Conservation (phyloP, 1,140 invertebrate species). For the Hestina assimilis region DNA sequence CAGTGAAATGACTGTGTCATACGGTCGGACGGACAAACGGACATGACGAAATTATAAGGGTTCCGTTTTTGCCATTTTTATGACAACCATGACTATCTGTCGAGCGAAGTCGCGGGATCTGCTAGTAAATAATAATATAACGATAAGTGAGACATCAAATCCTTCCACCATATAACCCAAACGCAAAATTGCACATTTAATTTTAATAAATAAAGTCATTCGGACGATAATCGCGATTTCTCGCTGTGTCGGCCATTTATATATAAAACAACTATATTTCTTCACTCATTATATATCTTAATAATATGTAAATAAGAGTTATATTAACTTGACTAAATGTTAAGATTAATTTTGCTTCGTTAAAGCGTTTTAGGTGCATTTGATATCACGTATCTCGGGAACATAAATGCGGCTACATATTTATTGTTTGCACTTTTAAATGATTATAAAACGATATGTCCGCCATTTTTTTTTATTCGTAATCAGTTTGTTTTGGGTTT, state of each 20-base stretch:
- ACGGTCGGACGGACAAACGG: too few species aligned
- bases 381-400: constrained; percentile 31
- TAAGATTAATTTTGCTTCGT: constrained; percentile 1
- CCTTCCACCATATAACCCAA: constrained; percentile 30
- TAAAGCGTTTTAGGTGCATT: constrained; percentile 22
- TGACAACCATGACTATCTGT: too few species aligned
- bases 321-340: background rate
- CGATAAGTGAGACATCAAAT: constrained; percentile 14
- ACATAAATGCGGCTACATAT: constrained; percentile 27
- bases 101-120: too few species aligned
- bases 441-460: constrained; percentile 22
- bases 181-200: constrained; percentile 41
- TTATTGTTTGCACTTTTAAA: constrained; percentile 39
- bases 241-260: constrained; percentile 25
- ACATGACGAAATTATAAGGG: too few species aligned
- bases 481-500: background rate
- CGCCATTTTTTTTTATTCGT: background rate
- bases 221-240: constrained; percentile 49
- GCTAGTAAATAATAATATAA: background rate
- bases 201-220: constrained; percentile 67
- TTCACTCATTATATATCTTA: constrained; percentile 2
- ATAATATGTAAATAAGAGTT: constrained; percentile 4
- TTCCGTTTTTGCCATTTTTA: too few species aligned
- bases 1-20: too few species aligned
- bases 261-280: constrained; percentile 6